Percentiles rank a stretch among this genome's conserved stretches.
Evolutionary conservation across 2,888 invertebrate species (phyloP).

Genomic region (Gonocerus acuteangulatus): DNA sequence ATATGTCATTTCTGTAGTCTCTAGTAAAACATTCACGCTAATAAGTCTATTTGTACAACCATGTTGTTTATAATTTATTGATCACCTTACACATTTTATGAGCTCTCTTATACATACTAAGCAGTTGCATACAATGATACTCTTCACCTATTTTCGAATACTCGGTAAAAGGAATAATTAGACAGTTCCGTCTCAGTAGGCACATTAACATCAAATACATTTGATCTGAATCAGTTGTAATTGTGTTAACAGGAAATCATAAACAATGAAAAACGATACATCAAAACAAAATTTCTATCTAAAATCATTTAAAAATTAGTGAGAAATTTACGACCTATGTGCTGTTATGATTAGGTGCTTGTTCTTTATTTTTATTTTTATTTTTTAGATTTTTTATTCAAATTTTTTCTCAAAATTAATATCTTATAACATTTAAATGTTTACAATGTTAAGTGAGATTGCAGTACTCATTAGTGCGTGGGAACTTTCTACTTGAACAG

Average conservation of each 20-base stretch:
- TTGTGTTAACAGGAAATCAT: not conserved
- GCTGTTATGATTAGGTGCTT: not conserved
- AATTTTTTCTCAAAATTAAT: slow-evolving; percentile 1
- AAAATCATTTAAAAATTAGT: not conserved
- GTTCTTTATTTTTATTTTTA: not conserved
- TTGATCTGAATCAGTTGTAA: not conserved
- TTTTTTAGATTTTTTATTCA: not conserved
- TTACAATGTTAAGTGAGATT: not conserved
- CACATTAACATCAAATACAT: slow-evolving; percentile 12
- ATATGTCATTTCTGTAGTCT: slow-evolving; percentile 27
- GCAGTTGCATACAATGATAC: slow-evolving; percentile 19
- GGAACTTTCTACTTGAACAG: not conserved
- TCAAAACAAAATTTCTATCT: not conserved
- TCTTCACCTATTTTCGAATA: slow-evolving; percentile 23
- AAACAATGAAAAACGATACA: not conserved
- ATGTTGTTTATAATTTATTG: slow-evolving; percentile 30
- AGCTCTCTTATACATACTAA: slow-evolving; percentile 31
- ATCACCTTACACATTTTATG: slow-evolving; percentile 27
- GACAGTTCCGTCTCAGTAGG: slow-evolving; percentile 1
- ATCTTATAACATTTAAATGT: not conserved
- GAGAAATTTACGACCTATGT: not conserved
- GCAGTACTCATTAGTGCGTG: not conserved
- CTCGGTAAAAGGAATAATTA: slow-evolving; percentile 4
- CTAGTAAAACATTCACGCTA: slow-evolving; percentile 31
- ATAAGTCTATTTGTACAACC: slow-evolving; percentile 35